phyloP scores from a whole-genome alignment of 2,888 invertebrate genomes.

The Luperina nickerlii region DNA sequence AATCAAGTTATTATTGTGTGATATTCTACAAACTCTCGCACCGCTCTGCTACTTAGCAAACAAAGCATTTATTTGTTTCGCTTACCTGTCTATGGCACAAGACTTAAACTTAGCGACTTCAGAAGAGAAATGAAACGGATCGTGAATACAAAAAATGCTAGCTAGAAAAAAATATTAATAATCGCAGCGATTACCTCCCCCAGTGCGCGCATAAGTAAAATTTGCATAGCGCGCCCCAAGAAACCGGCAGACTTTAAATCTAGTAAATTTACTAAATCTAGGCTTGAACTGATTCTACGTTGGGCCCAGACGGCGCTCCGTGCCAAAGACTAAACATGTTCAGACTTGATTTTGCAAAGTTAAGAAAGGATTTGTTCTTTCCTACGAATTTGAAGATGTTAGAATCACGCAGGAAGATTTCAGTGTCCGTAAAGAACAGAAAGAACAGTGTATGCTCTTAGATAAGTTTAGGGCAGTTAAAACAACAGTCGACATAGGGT shows the following conservation, averaged over 20 bases:
- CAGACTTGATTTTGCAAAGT: constrained; percentile 38
- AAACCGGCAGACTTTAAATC: constrained; percentile 87
- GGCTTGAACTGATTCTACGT: constrained; percentile 85
- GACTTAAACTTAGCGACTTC: neutral
- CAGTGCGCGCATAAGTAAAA: constrained; percentile 77
- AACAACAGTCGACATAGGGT: neutral
- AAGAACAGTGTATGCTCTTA: neutral
- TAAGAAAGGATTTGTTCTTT: neutral
- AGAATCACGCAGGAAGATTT: neutral
- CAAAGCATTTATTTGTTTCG: neutral
- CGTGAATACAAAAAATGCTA: neutral
- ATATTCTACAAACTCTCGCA: neutral
- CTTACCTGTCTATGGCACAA: neutral
- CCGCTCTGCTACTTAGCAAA: neutral
- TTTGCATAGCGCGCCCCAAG: constrained; percentile 87
- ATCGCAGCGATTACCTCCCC: constrained; percentile 55
- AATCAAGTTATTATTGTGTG: too few relatives aligned
- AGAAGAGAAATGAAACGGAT: neutral
- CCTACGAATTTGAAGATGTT: neutral
- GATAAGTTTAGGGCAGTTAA: neutral
- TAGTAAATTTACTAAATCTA: constrained; percentile 89
- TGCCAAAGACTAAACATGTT: constrained; percentile 75
- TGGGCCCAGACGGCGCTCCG: constrained; percentile 77
- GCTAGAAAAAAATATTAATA: neutral
- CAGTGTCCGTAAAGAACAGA: neutral